phyloP scores from a whole-genome alignment of 1,140 invertebrate species.

The Drosophila arizonae region DNA sequence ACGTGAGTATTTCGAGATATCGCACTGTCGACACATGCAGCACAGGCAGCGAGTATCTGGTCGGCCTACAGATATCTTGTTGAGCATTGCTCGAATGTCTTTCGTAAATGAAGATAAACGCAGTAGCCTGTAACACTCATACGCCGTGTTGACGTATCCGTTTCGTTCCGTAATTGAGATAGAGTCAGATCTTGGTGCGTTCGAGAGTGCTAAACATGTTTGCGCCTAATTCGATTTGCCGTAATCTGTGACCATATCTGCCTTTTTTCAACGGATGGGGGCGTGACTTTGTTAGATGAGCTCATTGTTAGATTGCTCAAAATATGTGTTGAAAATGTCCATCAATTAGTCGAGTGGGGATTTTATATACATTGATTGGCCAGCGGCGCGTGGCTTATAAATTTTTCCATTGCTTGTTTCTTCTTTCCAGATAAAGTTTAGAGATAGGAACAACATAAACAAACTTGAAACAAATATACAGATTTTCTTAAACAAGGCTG shows the following conservation, averaged over 20 bases:
- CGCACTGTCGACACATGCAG: slow-evolving; percentile 27
- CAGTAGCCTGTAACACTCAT: slow-evolving; percentile 43
- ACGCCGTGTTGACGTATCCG: slow-evolving; percentile 21
- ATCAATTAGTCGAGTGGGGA: slow-evolving; percentile 53
- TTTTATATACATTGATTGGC: slow-evolving; percentile 23
- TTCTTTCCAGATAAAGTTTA: neutral
- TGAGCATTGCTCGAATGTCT: slow-evolving; percentile 34
- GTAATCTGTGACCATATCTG: slow-evolving; percentile 15
- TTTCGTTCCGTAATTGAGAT: slow-evolving; percentile 52
- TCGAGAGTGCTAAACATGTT: slow-evolving; percentile 64
- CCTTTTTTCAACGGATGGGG: slow-evolving; percentile 52
- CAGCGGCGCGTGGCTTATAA: slow-evolving; percentile 37
- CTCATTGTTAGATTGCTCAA: slow-evolving; percentile 61
- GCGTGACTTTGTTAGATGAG: slow-evolving; percentile 62
- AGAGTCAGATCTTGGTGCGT: slow-evolving; percentile 32
- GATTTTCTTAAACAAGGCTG: neutral
- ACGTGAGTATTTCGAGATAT: slow-evolving; percentile 48
- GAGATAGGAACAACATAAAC: neutral
- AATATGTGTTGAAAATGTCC: slow-evolving; percentile 45
- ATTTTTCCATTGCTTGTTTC: slow-evolving; percentile 12
- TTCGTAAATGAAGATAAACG: slow-evolving; percentile 69
- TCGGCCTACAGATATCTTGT: slow-evolving; percentile 50
- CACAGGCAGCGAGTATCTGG: slow-evolving; percentile 20
- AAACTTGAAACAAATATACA: neutral
- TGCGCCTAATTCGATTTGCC: slow-evolving; percentile 72